phyloP scores from a whole-genome alignment of 2,113 vertebrate genomes.

The Ictalurus punctatus region DNA sequence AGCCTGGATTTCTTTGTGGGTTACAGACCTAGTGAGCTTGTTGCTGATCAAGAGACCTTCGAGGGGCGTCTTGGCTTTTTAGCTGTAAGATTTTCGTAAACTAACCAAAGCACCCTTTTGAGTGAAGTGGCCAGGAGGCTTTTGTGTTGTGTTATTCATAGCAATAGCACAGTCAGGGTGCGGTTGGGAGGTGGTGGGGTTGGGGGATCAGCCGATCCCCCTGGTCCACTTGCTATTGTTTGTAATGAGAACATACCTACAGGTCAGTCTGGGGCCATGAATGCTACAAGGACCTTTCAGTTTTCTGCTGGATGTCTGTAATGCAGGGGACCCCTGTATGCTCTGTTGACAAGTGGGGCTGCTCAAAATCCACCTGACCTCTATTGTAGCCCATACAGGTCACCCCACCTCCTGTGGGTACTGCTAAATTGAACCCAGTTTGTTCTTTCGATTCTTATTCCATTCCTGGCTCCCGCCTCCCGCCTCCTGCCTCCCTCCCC shows the following conservation, averaged over 20 bases:
- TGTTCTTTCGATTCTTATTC: slow-evolving; percentile 73
- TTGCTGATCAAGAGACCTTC: slow-evolving; percentile 2
- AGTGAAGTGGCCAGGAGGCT: slow-evolving; percentile 1
- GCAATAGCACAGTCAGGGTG: slow-evolving; percentile 24
- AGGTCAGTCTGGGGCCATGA: slow-evolving; percentile 68
- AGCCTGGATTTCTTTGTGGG: slow-evolving; percentile 9
- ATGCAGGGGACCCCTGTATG: slow-evolving; percentile 67
- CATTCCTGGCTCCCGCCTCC: background rate
- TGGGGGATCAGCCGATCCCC: slow-evolving; percentile 60
- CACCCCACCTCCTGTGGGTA: slow-evolving; percentile 76
- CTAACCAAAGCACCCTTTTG: slow-evolving; percentile 17
- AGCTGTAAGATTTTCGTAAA: slow-evolving; percentile 13
- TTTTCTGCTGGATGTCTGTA: slow-evolving; percentile 67
- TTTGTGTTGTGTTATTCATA: slow-evolving; percentile 17
- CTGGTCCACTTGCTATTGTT: slow-evolving; percentile 59
- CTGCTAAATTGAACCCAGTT: slow-evolving; percentile 79
- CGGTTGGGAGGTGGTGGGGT: background rate
- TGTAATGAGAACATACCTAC: slow-evolving; percentile 71
- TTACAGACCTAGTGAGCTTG: slow-evolving; percentile 31
- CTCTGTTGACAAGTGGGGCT: slow-evolving; percentile 67
- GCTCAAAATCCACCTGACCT: slow-evolving; percentile 75
- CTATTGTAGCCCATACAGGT: slow-evolving; percentile 75
- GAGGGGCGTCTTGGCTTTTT: slow-evolving; percentile 1
- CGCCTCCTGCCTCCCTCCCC: slow-evolving; percentile 2
- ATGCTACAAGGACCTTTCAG: slow-evolving; percentile 67